Evolutionary conservation across 2,797 vertebrate genomes (phyloP), one percentile per base, ranked within the genome.

Genomic region (Aldrovandia affinis): DNA sequence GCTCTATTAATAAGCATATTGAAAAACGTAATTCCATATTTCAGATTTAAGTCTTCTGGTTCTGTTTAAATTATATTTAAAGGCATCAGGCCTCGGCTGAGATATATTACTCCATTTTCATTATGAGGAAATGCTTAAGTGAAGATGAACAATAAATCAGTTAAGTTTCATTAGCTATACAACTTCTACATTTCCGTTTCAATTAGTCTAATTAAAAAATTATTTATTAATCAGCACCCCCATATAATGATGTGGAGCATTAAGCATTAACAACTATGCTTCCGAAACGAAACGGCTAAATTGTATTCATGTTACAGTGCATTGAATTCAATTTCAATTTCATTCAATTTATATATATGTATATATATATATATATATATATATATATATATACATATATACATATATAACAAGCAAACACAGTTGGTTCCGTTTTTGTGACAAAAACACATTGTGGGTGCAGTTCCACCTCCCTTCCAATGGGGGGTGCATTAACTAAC

Each of bases 71-170:
- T 81, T 36, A 57, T 36, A 25, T 57, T 81, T 36, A 20, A 81
- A 39, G 36, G 79, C 79, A 39, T 52, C 61, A 81, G 79, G 55
- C 50, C 33, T 59, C 18, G 10, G 55, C 79, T 81, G 33, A 81
- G 47, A 80, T 61, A 80, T 78, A 78, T 78, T 54, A 57, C 55
- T 57, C 28, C 30, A 54, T 80, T 80, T 80, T 10, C 50, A 54
- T 54, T 22, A 80, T 80, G 47, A 80, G 50, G 20, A 54, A 80
- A 36, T 54, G 20, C 55, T 81, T 75, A 78, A 83, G 73, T 57
- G 63, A 82, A 55, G 68, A 70, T 59, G 68, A 42, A 54, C 47
- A 79, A 54, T 55, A 54, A 79, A 79, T 79, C 52, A 75, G 50
- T 70, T 75, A 39, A 77, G 47, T 44, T 77, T 77, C 73, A 25